Conservation (phyloP, 2,797 vertebrate genomes). For the Schizopygopsis pylzovi region DNA sequence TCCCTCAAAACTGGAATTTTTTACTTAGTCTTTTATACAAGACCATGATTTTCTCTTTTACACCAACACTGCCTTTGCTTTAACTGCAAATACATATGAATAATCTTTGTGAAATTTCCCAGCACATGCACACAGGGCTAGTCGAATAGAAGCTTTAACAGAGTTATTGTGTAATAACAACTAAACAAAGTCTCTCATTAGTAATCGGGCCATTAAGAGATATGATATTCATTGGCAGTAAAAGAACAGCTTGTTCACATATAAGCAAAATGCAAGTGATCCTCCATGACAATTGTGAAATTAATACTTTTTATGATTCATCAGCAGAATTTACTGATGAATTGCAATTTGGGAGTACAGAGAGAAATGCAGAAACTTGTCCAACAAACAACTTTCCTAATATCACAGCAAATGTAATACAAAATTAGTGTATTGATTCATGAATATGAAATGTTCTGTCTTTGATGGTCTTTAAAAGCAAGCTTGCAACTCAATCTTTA, state of each 20-base stretch:
- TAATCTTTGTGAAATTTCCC: neutral
- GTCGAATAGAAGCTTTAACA: neutral
- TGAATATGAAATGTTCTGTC: neutral
- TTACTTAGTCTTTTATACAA: neutral
- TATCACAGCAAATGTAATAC: neutral
- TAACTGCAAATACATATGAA: neutral
- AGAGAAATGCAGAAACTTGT: neutral
- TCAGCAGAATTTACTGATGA: neutral
- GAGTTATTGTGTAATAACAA: conserved; percentile 8
- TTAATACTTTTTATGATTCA: neutral
- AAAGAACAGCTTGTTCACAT: conserved; percentile 5
- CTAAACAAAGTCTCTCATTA: neutral
- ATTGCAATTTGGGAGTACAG: conserved; percentile 6
- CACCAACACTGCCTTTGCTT: neutral
- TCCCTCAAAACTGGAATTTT: neutral
- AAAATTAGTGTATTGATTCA: neutral
- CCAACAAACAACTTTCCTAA: neutral
- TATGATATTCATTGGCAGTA: neutral
- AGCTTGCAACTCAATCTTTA: neutral
- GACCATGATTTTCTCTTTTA: neutral
- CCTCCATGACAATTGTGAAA: neutral
- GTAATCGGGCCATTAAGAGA: neutral
- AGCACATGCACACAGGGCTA: conserved; percentile 14
- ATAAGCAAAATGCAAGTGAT: conserved; percentile 3
- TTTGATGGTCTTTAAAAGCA: neutral